Conservation (phyloP, 2,113 vertebrate species). For the Henicopernis longicauda region DNA sequence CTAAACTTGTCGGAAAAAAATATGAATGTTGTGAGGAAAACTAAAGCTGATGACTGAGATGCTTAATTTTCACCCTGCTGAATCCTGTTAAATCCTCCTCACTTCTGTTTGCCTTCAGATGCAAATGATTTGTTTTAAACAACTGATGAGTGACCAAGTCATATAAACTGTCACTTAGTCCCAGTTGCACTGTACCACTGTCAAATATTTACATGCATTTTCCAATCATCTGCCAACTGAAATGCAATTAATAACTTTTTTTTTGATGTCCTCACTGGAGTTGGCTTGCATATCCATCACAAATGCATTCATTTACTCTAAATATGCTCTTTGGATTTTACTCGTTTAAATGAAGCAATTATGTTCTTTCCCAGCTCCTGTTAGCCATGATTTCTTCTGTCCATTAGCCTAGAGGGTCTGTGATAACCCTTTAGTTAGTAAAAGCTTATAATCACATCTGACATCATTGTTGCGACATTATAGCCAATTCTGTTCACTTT, state of each 20-base stretch:
- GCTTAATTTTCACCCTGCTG: not conserved
- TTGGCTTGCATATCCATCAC: not conserved
- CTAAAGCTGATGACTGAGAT: not conserved
- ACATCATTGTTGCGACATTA: not conserved
- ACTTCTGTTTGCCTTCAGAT: not conserved
- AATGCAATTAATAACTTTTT: not conserved
- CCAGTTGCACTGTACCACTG: not conserved
- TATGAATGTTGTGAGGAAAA: not conserved
- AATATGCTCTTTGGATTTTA: not conserved
- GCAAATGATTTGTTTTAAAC: not conserved
- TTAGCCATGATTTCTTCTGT: not conserved
- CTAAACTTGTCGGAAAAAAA: not conserved
- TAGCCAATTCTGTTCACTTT: not conserved
- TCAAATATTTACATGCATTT: not conserved
- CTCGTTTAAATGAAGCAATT: not conserved
- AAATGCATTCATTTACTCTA: not conserved
- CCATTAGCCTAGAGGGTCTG: not conserved
- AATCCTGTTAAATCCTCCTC: not conserved
- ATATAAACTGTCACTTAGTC: not conserved
- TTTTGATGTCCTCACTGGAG: not conserved
- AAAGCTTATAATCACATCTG: not conserved
- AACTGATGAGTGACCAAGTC: not conserved
- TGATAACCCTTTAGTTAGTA: not conserved
- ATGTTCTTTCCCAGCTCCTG: not conserved
- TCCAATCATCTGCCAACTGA: not conserved